Base-by-base conservation (phyloP, 1,140 invertebrate genomes). In the Dinoponera quadriceps region DNA sequence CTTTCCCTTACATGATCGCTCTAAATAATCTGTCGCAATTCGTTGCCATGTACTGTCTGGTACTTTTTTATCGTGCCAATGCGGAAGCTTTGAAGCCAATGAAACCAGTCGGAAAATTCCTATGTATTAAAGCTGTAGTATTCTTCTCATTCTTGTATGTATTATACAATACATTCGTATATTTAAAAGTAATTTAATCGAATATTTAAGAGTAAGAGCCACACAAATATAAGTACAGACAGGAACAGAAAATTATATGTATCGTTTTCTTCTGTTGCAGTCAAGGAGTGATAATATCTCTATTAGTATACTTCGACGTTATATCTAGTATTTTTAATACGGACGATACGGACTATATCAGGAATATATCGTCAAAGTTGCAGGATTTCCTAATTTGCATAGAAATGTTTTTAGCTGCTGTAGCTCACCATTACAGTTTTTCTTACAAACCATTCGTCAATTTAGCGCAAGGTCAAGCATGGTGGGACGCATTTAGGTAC, bases 141-240 rank as follows among this genome's bases (percentile, higher is more conserved):
- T 99, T 99, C 95, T 98, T 99, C 91, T 99, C 98, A 73, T 99
- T 99, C 94, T 99, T 99, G 98, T 99, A 96, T 97, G 98, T 97
- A 74, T 59, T 49, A 27, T 54, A 7, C 16, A 54, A 55, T 7
- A n/a, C n/a, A 3, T 55, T 2, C 11, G 20, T 13, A 44, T 18
- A 22, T 62, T 2, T 3, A 20, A 29, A 72, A 72, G 71, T 48
- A 60, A n/a, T n/a, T n/a, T n/a, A n/a, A n/a, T 2, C 11, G 20
- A 5, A 44, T 18, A 22, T 62, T 2, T 3, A 20, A 29, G 60
- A 72, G 71, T 48, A 60, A n/a, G n/a, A n/a, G n/a, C n/a, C n/a
- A n/a, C n/a, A n/a, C n/a, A n/a, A n/a, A n/a, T n/a, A 25, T 20
- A 38, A 25, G 20, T 18, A 3, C 14, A 33, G 14, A 27, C 3